phyloP scores from a whole-genome alignment of 2,888 invertebrate genomes.

The Drosophila phalerata region DNA sequence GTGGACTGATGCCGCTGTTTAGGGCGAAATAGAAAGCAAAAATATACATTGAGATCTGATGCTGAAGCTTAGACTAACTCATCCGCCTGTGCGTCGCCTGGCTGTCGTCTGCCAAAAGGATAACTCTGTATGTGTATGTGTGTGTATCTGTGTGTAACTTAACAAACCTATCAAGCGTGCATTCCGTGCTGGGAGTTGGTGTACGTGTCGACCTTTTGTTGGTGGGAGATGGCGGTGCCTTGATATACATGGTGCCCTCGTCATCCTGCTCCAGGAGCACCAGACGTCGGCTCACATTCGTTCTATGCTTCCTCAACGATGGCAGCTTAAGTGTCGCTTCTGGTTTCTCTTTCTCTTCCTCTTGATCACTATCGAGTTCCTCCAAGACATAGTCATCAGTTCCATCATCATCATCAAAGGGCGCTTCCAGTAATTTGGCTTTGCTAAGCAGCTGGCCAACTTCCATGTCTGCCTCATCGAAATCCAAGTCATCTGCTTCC shows the following conservation, averaged over 20 bases:
- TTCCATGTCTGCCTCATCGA: conserved; percentile 37
- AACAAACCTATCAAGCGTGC: conserved; percentile 74
- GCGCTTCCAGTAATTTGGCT: conserved; percentile 13
- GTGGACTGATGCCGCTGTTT: conserved; percentile 65
- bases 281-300: conserved; percentile 48
- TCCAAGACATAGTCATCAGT: conserved; percentile 1
- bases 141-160: conserved; percentile 1
- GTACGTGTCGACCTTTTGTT: conserved; percentile 5
- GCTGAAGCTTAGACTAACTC: conserved; percentile 15
- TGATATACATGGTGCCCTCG: conserved; percentile 66
- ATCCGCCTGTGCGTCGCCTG: conserved; percentile 54
- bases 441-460: conserved; percentile 18
- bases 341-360: conserved; percentile 5
- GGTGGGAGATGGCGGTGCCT: conserved; percentile 50
- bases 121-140: not conserved
- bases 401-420: conserved; percentile 24
- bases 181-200: conserved; percentile 9
- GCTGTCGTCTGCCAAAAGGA: conserved; percentile 55
- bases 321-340: not conserved
- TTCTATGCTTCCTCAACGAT: conserved; percentile 9
- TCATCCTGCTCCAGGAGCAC: conserved; percentile 60
- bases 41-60: not conserved
- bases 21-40: conserved; percentile 8
- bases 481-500: conserved; percentile 23
- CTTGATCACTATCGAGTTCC: conserved; percentile 1